These are phyloP conservation scores for Rhingia campestris DNA, from an alignment of 2,888 invertebrate genomes.

Conservation along the genomic window DNA sequence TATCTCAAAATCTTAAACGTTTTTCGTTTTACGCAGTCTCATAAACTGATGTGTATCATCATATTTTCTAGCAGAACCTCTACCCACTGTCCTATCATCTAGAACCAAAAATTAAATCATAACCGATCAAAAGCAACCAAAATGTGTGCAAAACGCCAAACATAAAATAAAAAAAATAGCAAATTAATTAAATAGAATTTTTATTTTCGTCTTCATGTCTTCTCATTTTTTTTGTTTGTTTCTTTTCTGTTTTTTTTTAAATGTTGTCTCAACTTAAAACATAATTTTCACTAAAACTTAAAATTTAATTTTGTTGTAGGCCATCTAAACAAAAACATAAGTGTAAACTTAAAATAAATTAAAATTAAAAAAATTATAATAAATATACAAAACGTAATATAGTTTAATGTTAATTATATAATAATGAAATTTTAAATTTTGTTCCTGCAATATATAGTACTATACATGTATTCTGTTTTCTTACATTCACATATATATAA, in stretches of 20 bases:
- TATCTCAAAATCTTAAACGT: no score
- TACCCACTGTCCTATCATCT: no score
- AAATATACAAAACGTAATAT: conserved; percentile 63
- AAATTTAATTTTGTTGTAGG: conserved; percentile 50
- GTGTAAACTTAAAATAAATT: conserved; percentile 49
- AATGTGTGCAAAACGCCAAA: conserved; percentile 6
- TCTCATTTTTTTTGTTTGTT: conserved; percentile 17
- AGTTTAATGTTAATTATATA: conserved; percentile 33
- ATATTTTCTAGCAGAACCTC: no score
- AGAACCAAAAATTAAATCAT: not conserved
- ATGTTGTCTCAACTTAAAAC: conserved; percentile 41
- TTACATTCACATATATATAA: conserved; percentile 37
- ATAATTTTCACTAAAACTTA: conserved; percentile 60
- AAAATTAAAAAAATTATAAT: conserved; percentile 40
- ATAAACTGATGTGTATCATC: no score
- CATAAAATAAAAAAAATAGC: conserved; percentile 40
- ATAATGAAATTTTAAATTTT: conserved; percentile 45
- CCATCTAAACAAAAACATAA: conserved; percentile 53
- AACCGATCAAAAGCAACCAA: conserved; percentile 11
- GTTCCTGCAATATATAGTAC: conserved; percentile 36
- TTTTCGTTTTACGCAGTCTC: no score
- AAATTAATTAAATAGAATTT: conserved; percentile 63
- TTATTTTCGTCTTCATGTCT: conserved; percentile 54
- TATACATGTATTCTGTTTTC: conserved; percentile 37
- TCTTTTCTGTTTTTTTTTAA: conserved; percentile 31